These are phyloP conservation scores for Asarcornis scutulata DNA, from an alignment of 2,113 vertebrate species.

Conservation along the genomic window DNA sequence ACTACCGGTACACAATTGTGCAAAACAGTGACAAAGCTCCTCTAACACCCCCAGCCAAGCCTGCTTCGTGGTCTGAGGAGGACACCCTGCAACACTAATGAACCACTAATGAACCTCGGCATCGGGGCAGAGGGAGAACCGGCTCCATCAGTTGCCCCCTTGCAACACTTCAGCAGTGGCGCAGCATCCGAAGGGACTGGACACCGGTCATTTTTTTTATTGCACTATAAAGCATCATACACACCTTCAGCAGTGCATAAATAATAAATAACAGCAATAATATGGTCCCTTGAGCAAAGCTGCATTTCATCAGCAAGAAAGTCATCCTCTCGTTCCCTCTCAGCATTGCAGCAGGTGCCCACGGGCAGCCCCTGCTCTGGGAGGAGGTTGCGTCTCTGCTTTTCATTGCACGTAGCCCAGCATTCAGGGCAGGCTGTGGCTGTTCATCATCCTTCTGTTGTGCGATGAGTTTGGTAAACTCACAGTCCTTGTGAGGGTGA, in stretches of 20 bases:
- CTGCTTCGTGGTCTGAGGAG: fast-evolving
- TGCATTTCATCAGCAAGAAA: conserved; percentile 40
- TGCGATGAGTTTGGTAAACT: neutral
- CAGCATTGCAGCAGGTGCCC: neutral
- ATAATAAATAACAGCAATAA: conserved; percentile 59
- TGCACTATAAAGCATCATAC: conserved; percentile 19
- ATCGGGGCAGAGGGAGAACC: fast-evolving
- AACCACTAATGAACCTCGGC: neutral
- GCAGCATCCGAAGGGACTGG: neutral
- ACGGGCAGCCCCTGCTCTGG: neutral
- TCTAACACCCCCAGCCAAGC: neutral
- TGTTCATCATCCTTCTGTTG: neutral
- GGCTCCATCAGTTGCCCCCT: neutral
- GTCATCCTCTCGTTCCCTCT: neutral
- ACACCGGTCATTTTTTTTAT: neutral
- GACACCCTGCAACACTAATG: neutral
- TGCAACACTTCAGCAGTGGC: neutral
- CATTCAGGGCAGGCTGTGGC: neutral
- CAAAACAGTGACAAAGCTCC: neutral
- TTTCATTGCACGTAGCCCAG: neutral
- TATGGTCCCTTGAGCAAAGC: conserved; percentile 39
- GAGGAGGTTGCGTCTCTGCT: neutral
- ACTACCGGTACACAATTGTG: neutral
- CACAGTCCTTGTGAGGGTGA: neutral
- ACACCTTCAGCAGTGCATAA: conserved; percentile 40